Base-by-base conservation (phyloP, 2,888 invertebrate genomes). In the Neoascia interrupta region DNA sequence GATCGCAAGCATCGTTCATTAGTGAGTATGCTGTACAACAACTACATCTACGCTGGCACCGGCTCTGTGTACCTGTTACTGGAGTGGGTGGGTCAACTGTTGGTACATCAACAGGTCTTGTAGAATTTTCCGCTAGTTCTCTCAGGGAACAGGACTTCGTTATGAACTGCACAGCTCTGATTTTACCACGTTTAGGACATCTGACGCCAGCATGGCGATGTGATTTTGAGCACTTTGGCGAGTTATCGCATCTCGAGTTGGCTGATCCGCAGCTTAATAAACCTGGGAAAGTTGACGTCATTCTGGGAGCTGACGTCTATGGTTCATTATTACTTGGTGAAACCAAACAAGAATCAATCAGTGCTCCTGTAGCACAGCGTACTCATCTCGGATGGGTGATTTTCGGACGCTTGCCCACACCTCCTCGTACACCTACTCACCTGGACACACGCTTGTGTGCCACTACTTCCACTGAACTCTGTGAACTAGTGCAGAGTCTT, bases 241-340 rank as follows among this genome's bases (percentile, higher is more conserved):
- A 75, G 8, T 70, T 75, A 23, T 51, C 66, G 19, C 47, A 45
- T 45, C 58, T 81, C 8, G 49, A 31, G 8, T 45, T 72, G 11
- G 81, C 70, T 1, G 81, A 81, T 28, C 37, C 60, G 3, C 58
- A 64, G 6, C 69, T 80, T 10, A 43, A 66, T 28, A 53, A 63
- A 36, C 63, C 68, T 34, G 63, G 68, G 80, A 69, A 60, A 26
- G 58, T 80, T 10, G 80, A 68, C 36, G 58, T 73, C 6, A 73
- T 73, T n/a, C 13, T 73, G 15, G 80, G 73, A 34, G 73, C 72
- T 21, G 64, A 74, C 23, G 10, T 64, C 5, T 69, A 56, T 58
- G 63, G 73, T 28, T 56, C 45, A 8, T 18, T 80, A n/a, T 37
- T 73, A 13, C 16, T 16, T 56, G 68, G 56, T 41, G 68, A 66